Percentiles rank a stretch among this genome's conserved stretches.
These are phyloP conservation scores for Gasterosteus aculeatus DNA, from an alignment of 2,113 vertebrate species.

Conservation along the genomic window DNA sequence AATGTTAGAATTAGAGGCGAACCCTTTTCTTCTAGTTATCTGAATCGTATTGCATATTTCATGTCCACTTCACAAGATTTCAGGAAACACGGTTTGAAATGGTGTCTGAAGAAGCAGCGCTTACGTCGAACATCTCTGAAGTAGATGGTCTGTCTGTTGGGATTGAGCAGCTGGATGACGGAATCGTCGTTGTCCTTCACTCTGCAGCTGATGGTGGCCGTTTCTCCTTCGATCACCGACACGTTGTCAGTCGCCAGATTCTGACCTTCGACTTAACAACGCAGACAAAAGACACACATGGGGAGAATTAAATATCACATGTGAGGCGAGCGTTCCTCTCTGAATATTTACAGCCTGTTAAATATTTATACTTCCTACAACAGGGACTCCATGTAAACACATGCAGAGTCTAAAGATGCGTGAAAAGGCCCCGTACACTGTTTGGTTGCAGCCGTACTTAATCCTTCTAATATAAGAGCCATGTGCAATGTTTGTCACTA, in stretches of 20 bases:
- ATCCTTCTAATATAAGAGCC: slow-evolving; percentile 78
- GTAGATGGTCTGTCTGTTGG: slow-evolving; percentile 97
- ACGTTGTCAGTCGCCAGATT: slow-evolving; percentile 90
- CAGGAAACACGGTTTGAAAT: neutral
- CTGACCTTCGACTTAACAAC: slow-evolving; percentile 82
- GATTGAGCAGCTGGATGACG: slow-evolving; percentile 97
- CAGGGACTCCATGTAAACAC: slow-evolving; percentile 49
- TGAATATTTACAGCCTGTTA: slow-evolving; percentile 46
- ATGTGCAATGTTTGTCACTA: slow-evolving; percentile 79
- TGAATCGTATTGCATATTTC: neutral
- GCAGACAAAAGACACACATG: slow-evolving; percentile 33
- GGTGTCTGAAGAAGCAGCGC: slow-evolving; percentile 62
- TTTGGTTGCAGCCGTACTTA: slow-evolving; percentile 71
- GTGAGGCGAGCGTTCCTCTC: neutral
- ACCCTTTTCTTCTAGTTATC: neutral
- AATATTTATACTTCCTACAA: slow-evolving; percentile 52
- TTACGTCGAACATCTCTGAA: slow-evolving; percentile 92
- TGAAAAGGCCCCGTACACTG: slow-evolving; percentile 56
- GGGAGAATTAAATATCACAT: slow-evolving; percentile 7
- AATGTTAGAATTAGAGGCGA: neutral
- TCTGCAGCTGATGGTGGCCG: slow-evolving; percentile 83
- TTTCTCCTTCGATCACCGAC: slow-evolving; percentile 83
- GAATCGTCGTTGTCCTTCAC: slow-evolving; percentile 95
- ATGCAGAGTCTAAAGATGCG: slow-evolving; percentile 38
- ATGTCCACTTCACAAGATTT: neutral